Evolutionary conservation across 2,888 invertebrate species (phyloP).

Genomic region (Eurytoma adleriae): DNA sequence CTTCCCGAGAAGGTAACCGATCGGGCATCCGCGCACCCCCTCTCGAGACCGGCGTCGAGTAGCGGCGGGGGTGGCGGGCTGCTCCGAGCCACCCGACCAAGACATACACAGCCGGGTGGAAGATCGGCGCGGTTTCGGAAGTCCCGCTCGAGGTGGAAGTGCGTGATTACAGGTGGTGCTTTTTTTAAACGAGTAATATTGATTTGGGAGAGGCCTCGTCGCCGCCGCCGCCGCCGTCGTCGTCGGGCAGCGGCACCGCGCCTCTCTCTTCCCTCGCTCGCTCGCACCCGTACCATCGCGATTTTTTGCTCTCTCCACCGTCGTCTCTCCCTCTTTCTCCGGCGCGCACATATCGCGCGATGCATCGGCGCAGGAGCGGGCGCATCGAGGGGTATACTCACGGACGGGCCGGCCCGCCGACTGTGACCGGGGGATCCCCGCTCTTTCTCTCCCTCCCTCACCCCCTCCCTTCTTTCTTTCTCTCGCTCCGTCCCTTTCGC

Average conservation of each 20-base stretch:
- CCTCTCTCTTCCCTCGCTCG: conserved; percentile 1
- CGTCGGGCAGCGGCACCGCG: conserved; percentile 24
- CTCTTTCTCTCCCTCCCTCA: conserved; percentile 41
- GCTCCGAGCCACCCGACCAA: no score
- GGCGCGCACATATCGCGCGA: conserved; percentile 65
- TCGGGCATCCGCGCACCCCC: no score
- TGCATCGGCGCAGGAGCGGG: conserved; percentile 69
- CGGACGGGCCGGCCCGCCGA: neutral
- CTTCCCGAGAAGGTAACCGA: neutral
- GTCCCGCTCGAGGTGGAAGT: conserved; percentile 10
- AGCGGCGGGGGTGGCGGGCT: no score
- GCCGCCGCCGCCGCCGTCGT: conserved; percentile 7
- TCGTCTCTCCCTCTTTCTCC: conserved; percentile 12
- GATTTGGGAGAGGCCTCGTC: conserved; percentile 75
- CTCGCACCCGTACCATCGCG: neutral
- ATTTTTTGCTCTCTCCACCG: conserved; percentile 8
- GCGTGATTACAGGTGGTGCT: conserved; percentile 66
- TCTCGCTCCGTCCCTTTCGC: conserved; percentile 28
- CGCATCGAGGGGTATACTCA: conserved; percentile 71
- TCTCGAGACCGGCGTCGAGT: no score
- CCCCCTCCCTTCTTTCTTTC: neutral
- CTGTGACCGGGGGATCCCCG: conserved; percentile 54
- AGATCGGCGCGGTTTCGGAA: conserved; percentile 37
- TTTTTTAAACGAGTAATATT: conserved; percentile 76
- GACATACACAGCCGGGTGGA: neutral